A percentile compares a stretch with the other conserved stretches of the same genome.
These are phyloP conservation scores for Opisthocomus hoazin DNA, from an alignment of 2,113 vertebrate species.

Conservation along the genomic window DNA sequence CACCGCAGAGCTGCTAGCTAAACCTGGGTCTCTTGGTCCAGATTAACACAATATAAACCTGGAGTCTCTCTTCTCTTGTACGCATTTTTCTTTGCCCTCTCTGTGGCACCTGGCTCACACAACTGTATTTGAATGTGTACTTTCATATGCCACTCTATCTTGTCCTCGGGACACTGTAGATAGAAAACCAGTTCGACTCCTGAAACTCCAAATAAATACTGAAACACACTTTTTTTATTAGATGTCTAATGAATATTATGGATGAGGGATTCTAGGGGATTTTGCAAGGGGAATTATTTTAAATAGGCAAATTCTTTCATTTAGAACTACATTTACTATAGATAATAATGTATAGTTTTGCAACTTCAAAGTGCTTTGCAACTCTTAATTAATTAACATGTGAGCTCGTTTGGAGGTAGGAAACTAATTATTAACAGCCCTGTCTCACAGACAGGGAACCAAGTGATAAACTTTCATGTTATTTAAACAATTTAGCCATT, in stretches of 20 bases:
- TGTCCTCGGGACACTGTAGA: background rate
- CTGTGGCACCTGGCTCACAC: background rate
- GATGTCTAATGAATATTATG: background rate
- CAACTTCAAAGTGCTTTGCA: slow-evolving; percentile 48
- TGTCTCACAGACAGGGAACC: slow-evolving; percentile 8
- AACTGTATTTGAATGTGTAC: background rate
- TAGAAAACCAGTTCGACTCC: background rate
- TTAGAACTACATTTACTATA: background rate
- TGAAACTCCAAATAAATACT: background rate
- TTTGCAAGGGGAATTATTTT: background rate
- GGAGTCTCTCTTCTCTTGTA: background rate
- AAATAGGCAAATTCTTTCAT: slow-evolving; percentile 17
- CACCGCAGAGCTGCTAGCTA: background rate
- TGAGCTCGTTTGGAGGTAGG: slow-evolving; percentile 29
- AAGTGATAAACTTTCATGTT: slow-evolving; percentile 40
- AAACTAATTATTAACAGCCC: slow-evolving; percentile 48
- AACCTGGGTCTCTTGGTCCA: background rate
- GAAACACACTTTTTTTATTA: background rate
- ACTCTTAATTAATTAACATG: slow-evolving; percentile 54
- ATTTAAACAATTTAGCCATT: slow-evolving; percentile 48
- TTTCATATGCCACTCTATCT: background rate
- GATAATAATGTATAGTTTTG: slow-evolving; percentile 21
- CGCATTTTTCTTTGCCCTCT: background rate
- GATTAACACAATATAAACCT: background rate
- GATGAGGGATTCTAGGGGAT: background rate